Base-by-base conservation (phyloP, 37 sponge, comb jelly and placozoan genomes). In the Cliona cf. orientalis region DNA sequence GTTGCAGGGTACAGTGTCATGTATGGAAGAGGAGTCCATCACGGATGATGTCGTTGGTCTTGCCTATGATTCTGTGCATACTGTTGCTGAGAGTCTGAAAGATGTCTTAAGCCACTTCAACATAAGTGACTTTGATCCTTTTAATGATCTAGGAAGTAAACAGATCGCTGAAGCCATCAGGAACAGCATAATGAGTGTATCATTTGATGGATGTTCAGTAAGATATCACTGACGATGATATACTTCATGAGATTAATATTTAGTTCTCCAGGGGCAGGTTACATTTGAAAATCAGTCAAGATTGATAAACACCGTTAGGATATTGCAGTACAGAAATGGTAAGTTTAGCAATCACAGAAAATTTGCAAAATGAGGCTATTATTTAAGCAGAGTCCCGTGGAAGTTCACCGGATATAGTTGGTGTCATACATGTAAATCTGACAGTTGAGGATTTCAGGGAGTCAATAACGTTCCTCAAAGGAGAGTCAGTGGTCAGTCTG, bases 291-390 rank as follows among this genome's bases (percentile, higher is more conserved):
- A 44, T 49, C 74, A 80, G 2, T 58, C 53, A 0, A 45, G 79
- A 3, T 36, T 45, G 32, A 37, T 61, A 5, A 62, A 72, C 14
- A 60, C 31, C 22, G 31, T 79, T 45, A 43, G 57, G 19, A 57
- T 86, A 1, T 23, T 79, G 5, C 86, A 86, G 34, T 72, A 86
- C 42, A 57, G 66, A 32, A 61, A 62, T 11, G 75, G 74, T 76
- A 6, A 65, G 35, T 36, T 9, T 9, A 49, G 14, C 14, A 49
- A 49, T 19, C 53, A 49, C 53, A 49, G 53, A 49, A 49, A 49
- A 49, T 49, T 49, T 49, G 9, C 14, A 9, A 49, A 19, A 19
- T 49, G 25, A 31, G 12, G 23, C n/a, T 61, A 61, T 26, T 17
- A 31, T 53, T 53, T 53, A 19, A 21, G 56, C 19, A 19, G 12